Percentiles rank a stretch among this genome's conserved stretches.
These are phyloP conservation scores for Brienomyrus longianalis DNA, from an alignment of 2,113 vertebrate genomes.

Conservation along the genomic window DNA sequence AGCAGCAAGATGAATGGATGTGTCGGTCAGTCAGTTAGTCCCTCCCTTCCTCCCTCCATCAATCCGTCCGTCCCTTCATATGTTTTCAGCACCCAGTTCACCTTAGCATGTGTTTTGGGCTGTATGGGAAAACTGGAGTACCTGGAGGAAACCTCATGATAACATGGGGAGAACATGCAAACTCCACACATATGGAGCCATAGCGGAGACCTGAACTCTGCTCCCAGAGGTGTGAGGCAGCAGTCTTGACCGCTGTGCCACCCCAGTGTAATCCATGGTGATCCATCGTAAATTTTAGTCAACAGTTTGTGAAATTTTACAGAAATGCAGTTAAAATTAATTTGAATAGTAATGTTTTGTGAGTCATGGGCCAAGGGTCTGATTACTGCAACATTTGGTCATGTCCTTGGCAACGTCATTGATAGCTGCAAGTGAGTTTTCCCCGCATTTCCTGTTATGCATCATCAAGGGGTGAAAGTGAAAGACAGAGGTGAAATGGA, in stretches of 20 bases:
- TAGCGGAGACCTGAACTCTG: background rate
- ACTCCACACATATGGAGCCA: background rate
- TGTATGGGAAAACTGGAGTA: background rate
- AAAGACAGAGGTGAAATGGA: background rate
- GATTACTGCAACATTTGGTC: background rate
- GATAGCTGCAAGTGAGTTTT: background rate
- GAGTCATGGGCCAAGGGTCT: background rate
- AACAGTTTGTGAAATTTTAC: background rate
- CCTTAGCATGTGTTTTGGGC: background rate
- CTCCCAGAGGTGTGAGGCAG: background rate
- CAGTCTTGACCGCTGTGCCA: background rate
- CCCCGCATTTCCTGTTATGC: background rate
- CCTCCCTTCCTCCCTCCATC: background rate
- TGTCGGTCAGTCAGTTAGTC: too few species aligned
- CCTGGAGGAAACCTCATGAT: background rate
- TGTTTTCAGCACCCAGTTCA: background rate
- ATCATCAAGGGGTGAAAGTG: background rate
- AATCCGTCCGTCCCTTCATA: background rate
- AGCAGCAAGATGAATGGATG: background rate
- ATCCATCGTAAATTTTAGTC: background rate
- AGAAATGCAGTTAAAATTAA: background rate
- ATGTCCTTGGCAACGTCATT: background rate
- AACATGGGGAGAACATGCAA: background rate
- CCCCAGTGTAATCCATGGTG: background rate
- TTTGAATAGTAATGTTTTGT: background rate